Evolutionary conservation across 1,140 invertebrate species (phyloP), one percentile per base, ranked within the genome.

Genomic region (Bombus haemorrhoidalis): DNA sequence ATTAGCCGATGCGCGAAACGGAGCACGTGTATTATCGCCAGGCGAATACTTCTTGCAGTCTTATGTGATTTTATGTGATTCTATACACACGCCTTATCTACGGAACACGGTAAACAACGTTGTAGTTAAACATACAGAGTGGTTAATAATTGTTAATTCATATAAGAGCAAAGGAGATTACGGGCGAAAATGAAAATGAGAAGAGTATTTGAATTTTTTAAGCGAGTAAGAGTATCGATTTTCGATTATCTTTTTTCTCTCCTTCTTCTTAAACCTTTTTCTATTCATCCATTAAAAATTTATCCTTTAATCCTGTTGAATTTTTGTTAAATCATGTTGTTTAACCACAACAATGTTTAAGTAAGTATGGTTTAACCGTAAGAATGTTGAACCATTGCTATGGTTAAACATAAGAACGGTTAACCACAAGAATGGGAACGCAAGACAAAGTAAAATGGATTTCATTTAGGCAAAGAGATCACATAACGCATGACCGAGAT

Each of bases 401-500:
- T n/a, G n/a, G n/a, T n/a, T n/a, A n/a, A n/a, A n/a, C n/a, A n/a
- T 15, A 15, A 47, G 43, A 15, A 43, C 5, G 10, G 39, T 41
- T 12, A 2, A 12, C 41, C 12, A 0, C 3, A 13, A 43, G 41
- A 43, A 43, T 3, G 41, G 0, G 13, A 43, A 43, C 43, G 47
- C 1, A 18, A 0, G 47, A 47, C 47, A 18, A 47, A 53, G 47
- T 0, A 53, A 53, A 2, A 22, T 53, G 8, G 18, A 1, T 53
- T 53, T 53, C 47, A 8, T 18, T 22, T 8, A 22, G 47, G 18
- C 47, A 22, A 53, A 6, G 47, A 53, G 18, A 22, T 53, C 47
- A 0, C 15, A 0, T 0, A 6, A 53, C 15, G 47, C 6, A n/a
- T n/a, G 47, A 53, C 5, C 0, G 6, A 53, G 22, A 53, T 6